Percentiles rank a stretch among this genome's conserved stretches.
These are phyloP conservation scores for Hyles euphorbiae DNA, from an alignment of 1,140 invertebrate genomes.

Conservation along the genomic window DNA sequence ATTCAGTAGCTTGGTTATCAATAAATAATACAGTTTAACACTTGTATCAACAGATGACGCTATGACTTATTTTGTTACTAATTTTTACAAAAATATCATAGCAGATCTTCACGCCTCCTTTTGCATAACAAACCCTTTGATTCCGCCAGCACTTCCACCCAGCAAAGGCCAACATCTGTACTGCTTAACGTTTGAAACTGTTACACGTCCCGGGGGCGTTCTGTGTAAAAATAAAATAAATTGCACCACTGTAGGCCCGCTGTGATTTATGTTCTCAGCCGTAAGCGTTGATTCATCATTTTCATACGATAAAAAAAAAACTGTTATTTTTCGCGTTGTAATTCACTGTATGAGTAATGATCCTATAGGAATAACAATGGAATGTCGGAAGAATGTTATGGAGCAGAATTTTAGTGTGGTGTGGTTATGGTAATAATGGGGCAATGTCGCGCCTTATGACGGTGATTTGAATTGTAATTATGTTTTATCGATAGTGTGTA, in stretches of 20 bases:
- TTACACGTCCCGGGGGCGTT: slow-evolving; percentile 4
- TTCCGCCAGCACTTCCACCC: neutral
- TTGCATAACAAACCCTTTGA: neutral
- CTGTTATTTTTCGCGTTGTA: slow-evolving; percentile 29
- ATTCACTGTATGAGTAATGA: slow-evolving; percentile 17
- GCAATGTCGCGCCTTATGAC: too few species aligned
- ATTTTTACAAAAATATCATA: too few species aligned
- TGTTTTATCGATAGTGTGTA: too few species aligned
- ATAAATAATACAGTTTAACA: too few species aligned
- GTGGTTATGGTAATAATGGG: too few species aligned
- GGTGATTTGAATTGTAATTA: too few species aligned
- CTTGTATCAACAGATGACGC: too few species aligned
- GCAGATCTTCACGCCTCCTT: neutral
- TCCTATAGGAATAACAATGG: slow-evolving; percentile 6
- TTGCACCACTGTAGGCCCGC: slow-evolving; percentile 2
- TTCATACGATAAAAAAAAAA: slow-evolving; percentile 20
- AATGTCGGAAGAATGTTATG: neutral
- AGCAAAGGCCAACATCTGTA: neutral
- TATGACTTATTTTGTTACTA: too few species aligned
- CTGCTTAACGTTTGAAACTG: neutral
- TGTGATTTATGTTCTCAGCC: slow-evolving; percentile 24
- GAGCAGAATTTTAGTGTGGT: too few species aligned
- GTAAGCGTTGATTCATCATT: slow-evolving; percentile 25
- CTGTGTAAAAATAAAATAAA: slow-evolving; percentile 11
- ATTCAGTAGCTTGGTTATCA: too few species aligned